Evolutionary conservation across 37 sponge, comb jelly and placozoan species (phyloP), one percentile per base, ranked within the genome.

Genomic region (Amphimedon queenslandica): DNA sequence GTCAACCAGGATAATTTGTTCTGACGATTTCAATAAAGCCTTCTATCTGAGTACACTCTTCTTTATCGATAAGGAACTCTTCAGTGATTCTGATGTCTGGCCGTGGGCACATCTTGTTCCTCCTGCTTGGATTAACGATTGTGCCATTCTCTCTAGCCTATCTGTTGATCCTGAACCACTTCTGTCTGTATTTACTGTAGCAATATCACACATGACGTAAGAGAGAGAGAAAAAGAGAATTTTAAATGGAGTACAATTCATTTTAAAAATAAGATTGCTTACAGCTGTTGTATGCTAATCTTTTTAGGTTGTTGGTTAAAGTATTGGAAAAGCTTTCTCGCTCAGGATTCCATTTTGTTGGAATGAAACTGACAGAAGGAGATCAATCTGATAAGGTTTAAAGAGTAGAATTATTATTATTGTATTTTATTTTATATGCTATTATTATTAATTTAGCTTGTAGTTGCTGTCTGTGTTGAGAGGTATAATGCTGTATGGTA

Each of bases 61-160:
- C 64, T 90, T 90, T 57, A 64, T 61, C 21, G 86, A 81, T 43
- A 84, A 81, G 65, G 90, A 90, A 34, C 74, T 90, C 23, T 90
- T 84, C 53, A 47, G 58, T 30, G 86, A 84, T 64, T 35, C 75
- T 2, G n/a, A 29, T 5, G 60, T 28, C 36, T 72, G 79, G 70
- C 13, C 58, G 1, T 40, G 80, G 4, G 25, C 61, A n/a, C 28
- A 71, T 20, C 77, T 69, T 32, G 34, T 85, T 0, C 86, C 82
- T 28, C 70, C 76, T 32, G 13, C 78, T 37, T 84, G 83, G 83
- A 25, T 60, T 8, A 58, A 69, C 5, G 83, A 80, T 20, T 64
- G 63, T 11, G 75, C 58, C 53, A 42, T 78, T 39, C 40, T 85
- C 24, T 57, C 71, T 33, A 25, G 73, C 21, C 27, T 25, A 13